phyloP scores from a whole-genome alignment of 2,113 vertebrate genomes.

The Narcine bancroftii region DNA sequence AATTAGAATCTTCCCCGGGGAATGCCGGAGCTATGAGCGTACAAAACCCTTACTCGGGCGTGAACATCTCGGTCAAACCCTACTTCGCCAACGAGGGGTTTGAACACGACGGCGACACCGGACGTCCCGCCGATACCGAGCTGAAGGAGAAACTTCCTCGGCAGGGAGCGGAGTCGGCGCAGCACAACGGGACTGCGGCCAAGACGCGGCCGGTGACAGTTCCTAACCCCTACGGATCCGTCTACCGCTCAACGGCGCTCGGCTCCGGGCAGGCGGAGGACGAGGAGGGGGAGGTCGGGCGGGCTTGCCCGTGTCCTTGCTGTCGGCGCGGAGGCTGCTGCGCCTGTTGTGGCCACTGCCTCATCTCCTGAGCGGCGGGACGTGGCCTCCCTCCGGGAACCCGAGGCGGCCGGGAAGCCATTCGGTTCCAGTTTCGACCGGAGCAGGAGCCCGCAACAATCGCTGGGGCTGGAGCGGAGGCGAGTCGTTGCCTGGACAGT shows the following conservation, averaged over 20 bases:
- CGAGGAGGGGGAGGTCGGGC: not conserved
- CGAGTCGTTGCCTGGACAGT: too few species aligned
- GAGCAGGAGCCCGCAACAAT: too few species aligned
- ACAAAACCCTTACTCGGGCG: not conserved
- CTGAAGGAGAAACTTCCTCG: not conserved
- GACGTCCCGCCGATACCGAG: not conserved
- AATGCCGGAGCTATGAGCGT: not conserved
- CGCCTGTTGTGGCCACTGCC: not conserved
- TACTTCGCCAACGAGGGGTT: not conserved
- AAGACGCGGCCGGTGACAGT: not conserved
- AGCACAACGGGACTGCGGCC: not conserved
- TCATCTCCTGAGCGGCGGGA: not conserved
- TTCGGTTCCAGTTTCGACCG: too few species aligned
- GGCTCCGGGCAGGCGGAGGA: not conserved
- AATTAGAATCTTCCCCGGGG: not conserved
- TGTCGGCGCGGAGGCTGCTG: not conserved
- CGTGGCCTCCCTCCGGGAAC: not conserved
- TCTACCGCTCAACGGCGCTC: not conserved
- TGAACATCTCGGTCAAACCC: not conserved
- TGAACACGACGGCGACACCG: not conserved
- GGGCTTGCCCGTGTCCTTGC: not conserved
- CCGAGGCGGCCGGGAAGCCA: too few species aligned
- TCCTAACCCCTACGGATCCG: constrained; percentile 10
- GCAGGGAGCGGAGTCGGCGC: not conserved
- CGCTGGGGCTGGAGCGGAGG: too few species aligned